Evolutionary conservation across 1,140 invertebrate species (phyloP).

Genomic region (Bombus polaris): DNA sequence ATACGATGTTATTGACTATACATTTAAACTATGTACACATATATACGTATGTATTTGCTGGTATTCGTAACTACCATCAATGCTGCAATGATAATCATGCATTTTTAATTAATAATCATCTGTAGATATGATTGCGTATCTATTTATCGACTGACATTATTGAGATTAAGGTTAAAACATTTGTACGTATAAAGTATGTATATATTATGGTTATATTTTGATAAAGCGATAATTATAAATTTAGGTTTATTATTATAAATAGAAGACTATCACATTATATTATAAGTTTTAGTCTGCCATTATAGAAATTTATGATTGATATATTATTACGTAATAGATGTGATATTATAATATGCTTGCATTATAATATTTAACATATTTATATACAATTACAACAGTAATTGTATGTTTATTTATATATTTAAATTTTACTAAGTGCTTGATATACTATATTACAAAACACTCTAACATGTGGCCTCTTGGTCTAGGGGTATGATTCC

Average conservation of each 20-base stretch:
- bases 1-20: too few species aligned
- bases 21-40: too few species aligned
- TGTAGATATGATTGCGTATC: neutral
- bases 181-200: neutral
- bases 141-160: neutral
- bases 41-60: too few species aligned
- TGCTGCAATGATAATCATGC: too few species aligned
- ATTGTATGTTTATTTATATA: neutral
- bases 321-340: neutral
- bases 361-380: neutral
- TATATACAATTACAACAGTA: neutral
- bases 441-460: neutral
- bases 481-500: slow-evolving; percentile 88
- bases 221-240: neutral
- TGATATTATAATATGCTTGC: neutral
- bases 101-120: neutral
- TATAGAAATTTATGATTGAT: neutral
- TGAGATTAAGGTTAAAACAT: neutral
- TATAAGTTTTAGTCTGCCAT: neutral
- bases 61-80: too few species aligned
- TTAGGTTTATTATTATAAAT: neutral
- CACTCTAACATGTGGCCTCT: slow-evolving; percentile 78
- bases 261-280: neutral
- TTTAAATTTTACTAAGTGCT: accelerated
- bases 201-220: neutral